A percentile compares a stretch with the other conserved stretches of the same genome.
Evolutionary conservation across 2,113 vertebrate genomes (phyloP).

Genomic region (Coregonus clupeaformis): DNA sequence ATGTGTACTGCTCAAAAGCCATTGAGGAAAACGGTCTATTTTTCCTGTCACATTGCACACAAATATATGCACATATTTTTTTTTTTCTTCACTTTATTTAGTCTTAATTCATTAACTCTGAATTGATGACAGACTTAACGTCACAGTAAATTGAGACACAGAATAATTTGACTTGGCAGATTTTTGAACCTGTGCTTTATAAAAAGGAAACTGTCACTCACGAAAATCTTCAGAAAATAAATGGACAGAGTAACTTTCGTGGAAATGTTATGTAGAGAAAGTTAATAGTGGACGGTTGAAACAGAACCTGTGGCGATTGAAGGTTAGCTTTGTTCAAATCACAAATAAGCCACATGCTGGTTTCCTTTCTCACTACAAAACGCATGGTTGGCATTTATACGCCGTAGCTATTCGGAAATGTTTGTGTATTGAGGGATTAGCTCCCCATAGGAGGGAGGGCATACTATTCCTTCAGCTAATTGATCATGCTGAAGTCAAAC

Average conservation of each 20-base stretch:
- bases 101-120: background rate
- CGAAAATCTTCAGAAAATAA: background rate
- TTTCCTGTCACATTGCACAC: background rate
- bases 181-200: background rate
- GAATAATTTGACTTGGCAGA: background rate
- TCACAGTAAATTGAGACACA: background rate
- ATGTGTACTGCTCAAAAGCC: background rate
- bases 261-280: background rate
- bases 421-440: background rate
- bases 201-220: background rate
- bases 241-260: background rate
- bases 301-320: background rate
- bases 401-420: constrained; percentile 8
- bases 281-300: background rate
- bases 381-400: constrained; percentile 13
- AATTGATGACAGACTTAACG: background rate
- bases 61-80: background rate
- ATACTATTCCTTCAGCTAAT: constrained; percentile 5
- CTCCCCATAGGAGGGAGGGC: background rate
- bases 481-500: constrained; percentile 15
- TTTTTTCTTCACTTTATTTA: background rate
- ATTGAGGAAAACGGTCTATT: background rate
- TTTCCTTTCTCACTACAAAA: constrained; percentile 18
- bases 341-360: constrained; percentile 8
- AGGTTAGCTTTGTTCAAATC: constrained; percentile 10